Base-by-base conservation (phyloP, 2,797 vertebrate genomes). In the Sparidentex hasta region DNA sequence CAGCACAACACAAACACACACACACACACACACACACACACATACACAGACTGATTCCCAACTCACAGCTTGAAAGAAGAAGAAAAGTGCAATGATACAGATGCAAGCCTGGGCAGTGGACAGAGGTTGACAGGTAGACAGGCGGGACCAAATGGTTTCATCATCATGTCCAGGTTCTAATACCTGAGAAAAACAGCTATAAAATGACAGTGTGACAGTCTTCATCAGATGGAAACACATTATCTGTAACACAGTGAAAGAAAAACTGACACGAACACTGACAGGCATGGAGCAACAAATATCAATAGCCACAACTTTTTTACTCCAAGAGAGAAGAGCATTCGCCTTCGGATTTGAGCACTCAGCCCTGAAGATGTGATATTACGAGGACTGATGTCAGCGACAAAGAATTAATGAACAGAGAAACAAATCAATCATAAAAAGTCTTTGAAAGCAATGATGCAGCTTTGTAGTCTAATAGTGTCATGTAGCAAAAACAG, bases 1-100 rank as follows among this genome's bases (percentile, higher is more conserved):
- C 18, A 61, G 43, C 46, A 52, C 65, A 83, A 73, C 16, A 72
- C 52, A 73, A 8, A 74, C 25, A 68, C 63, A 67, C 27, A 74
- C 7, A 64, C 71, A 77, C 38, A 73, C 48, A 4, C 4, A 20
- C 12, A 9, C 18, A n/a, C 27, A 27, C 4, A 69, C 44, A 44
- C 55, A n/a, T n/a, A n/a, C n/a, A n/a, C n/a, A 47, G 41, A 69
- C 16, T 13, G 41, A 74, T 67, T 46, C 59, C 25, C 18, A 64
- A n/a, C 71, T 70, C 25, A 77, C 25, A 55, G 65, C 29, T 14
- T 59, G 51, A 44, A 54, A 47, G 41, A 68, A 65, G 56, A 65
- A 66, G 1, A 14, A 56, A 27, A 33, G 9, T 51, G n/a, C 65
- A 58, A 62, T 18, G 43, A 70, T 29, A 66, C 17, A 70, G 58